Base-by-base conservation (phyloP, 1,140 invertebrate species). In the Drosophila tristis region DNA sequence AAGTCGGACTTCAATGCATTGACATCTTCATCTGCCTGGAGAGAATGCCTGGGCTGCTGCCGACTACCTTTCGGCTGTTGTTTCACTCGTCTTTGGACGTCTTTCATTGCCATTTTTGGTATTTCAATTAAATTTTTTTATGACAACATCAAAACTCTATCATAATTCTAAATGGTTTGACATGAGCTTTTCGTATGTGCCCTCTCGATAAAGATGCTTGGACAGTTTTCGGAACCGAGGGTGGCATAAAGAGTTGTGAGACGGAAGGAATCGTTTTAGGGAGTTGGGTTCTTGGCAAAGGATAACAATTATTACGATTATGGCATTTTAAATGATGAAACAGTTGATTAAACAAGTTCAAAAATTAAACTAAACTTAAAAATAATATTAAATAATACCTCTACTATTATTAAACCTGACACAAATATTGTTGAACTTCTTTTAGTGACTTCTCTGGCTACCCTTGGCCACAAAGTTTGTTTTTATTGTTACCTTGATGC, bases 91-190 rank as follows among this genome's bases (percentile, higher is more conserved):
- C 59, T 54, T 70, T 64, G 66, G 54, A 51, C 61, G 78, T 57
- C 71, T 81, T 82, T 70, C 84, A 63, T 89, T 82, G 84, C 84
- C 84, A 89, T 89, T 89, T 89, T 89, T 89, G 84, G 84, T 89
- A 89, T 89, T 89, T 89, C 84, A 89, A 89, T 89, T 89, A 89
- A 89, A 89, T 89, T 89, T 89, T 84, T 89, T 89, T 89, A 89
- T 89, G 84, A 89, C 84, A 89, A 89, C 84, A 89, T 89, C 84
- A 89, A 89, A 89, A 89, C 84, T 89, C 84, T 89, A 89, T 89
- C 84, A 89, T 89, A 89, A 89, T 89, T 89, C 84, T 89, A 89
- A 89, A 89, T 71, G 79, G 64, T 49, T 53, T 89, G 80, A 89
- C 84, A 89, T 89, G 84, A 79, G 79, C 79, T 89, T 75, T 78